Evolutionary conservation across 2,797 vertebrate species (phyloP), one percentile per base, ranked within the genome.

Genomic region (Sternotherus odoratus): DNA sequence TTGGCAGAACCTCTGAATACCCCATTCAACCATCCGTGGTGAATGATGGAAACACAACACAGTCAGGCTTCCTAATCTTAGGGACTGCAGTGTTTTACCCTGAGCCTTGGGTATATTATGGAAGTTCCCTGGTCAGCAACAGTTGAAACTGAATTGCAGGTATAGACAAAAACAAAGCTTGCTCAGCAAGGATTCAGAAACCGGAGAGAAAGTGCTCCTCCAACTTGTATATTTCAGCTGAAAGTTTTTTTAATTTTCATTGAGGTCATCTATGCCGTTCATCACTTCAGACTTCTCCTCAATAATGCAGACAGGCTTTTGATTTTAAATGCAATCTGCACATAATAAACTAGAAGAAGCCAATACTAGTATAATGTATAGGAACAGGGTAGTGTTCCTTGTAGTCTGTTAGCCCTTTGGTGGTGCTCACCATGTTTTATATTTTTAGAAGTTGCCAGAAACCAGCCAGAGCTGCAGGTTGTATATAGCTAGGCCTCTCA

Each of bases 201-300:
- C 50, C 21, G 75, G 86, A 36, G 50, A 39, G 39, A 51, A 87
- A 77, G 88, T 80, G 8, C 60, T 82, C n/a, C 84, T 93, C 28
- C 79, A 56, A 80, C 4, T 3, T 90, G 9, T 0, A 0, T 28
- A 86, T 79, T 88, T 89, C 60, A 63, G 60, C 60, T 63, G 33
- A n/a, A 63, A 82, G 11, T 19, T 77, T 90, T 50, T 56, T 69
- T n/a, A 16, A 66, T 81, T 95, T 94, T 87, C 49, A 89, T 43
- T 43, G 39, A 72, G 11, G 12, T 12, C 6, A 43, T 24, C 6
- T 91, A 4, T 72, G 92, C 43, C 46, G 56, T 26, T 69, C 90
- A 87, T 46, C 48, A 69, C 82, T 92, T 46, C n/a, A 88, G 79
- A 1, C 17, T 85, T 83, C 33, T 51, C 72, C 48, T 83, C 87